Evolutionary conservation across 2,113 vertebrate species (phyloP).

Genomic region (Plotosus lineatus): DNA sequence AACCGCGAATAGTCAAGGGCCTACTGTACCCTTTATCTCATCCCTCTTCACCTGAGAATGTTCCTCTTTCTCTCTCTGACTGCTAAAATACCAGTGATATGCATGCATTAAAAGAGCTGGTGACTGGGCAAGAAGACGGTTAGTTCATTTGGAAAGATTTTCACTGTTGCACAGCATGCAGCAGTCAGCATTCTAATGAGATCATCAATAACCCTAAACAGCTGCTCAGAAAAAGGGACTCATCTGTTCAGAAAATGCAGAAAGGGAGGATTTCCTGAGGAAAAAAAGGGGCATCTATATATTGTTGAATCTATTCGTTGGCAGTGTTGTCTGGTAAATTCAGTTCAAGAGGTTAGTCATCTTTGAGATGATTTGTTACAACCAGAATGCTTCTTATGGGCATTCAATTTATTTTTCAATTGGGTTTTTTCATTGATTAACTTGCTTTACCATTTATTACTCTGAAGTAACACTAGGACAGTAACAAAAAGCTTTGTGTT

Average conservation of each 20-base stretch:
- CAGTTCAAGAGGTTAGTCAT: slow-evolving; percentile 31
- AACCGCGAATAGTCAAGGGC: too few relatives aligned
- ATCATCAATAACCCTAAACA: slow-evolving; percentile 90
- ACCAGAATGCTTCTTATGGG: slow-evolving; percentile 26
- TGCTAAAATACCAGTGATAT: slow-evolving; percentile 55
- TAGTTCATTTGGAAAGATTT: slow-evolving; percentile 67
- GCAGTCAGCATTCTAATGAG: slow-evolving; percentile 86
- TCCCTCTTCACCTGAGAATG: slow-evolving; percentile 12
- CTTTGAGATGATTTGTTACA: slow-evolving; percentile 32
- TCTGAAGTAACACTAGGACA: not conserved
- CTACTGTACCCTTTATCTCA: slow-evolving; percentile 39
- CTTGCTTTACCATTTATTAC: slow-evolving; percentile 27
- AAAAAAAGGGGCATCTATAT: slow-evolving; percentile 17
- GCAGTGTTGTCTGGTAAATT: slow-evolving; percentile 40
- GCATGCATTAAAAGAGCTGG: slow-evolving; percentile 56
- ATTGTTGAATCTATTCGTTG: slow-evolving; percentile 45
- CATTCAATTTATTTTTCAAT: slow-evolving; percentile 30
- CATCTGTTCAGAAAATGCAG: slow-evolving; percentile 76
- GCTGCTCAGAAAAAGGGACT: slow-evolving; percentile 84
- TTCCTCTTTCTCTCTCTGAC: slow-evolving; percentile 38
- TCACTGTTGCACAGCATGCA: slow-evolving; percentile 71
- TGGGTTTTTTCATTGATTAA: slow-evolving; percentile 35
- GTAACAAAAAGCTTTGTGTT: slow-evolving; percentile 21
- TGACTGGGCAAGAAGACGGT: slow-evolving; percentile 58
- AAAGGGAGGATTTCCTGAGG: slow-evolving; percentile 42